A percentile compares a stretch with the other conserved stretches of the same genome.
Evolutionary conservation across 2,113 vertebrate species (phyloP).

Genomic region (Puma concolor): DNA sequence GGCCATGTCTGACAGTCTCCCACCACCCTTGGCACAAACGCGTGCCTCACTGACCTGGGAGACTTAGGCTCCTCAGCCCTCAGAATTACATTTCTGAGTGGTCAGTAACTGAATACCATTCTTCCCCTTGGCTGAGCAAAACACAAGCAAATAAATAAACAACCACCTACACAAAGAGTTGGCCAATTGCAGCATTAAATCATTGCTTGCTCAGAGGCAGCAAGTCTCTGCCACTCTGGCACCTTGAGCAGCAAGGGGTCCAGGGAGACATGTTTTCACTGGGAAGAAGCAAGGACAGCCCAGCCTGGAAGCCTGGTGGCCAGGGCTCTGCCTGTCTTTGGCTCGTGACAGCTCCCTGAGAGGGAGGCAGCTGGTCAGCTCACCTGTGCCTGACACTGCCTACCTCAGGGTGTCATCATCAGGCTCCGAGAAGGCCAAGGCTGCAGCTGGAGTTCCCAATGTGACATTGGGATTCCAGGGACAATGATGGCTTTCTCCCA

Average conservation of each 20-base stretch:
- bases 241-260: fast-evolving
- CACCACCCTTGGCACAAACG: neutral
- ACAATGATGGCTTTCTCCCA: neutral
- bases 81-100: neutral
- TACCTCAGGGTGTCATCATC: too few species aligned
- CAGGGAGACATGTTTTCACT: neutral
- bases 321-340: fast-evolving
- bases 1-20: neutral
- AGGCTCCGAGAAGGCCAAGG: neutral
- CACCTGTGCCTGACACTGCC: neutral
- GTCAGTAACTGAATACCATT: neutral
- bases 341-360: neutral
- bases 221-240: neutral
- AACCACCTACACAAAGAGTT: neutral
- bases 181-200: neutral
- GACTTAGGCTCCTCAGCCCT: neutral
- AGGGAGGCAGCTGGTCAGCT: neutral
- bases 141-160: neutral
- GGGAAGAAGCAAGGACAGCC: neutral
- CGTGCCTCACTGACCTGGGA: fast-evolving
- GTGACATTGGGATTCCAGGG: fast-evolving
- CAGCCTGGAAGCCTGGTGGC: neutral
- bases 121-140: neutral
- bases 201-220: neutral
- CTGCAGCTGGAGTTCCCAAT: neutral